Evolutionary conservation across 2,797 vertebrate species (phyloP), one percentile per base, ranked within the genome.

Genomic region (Bradypodion ventrale): DNA sequence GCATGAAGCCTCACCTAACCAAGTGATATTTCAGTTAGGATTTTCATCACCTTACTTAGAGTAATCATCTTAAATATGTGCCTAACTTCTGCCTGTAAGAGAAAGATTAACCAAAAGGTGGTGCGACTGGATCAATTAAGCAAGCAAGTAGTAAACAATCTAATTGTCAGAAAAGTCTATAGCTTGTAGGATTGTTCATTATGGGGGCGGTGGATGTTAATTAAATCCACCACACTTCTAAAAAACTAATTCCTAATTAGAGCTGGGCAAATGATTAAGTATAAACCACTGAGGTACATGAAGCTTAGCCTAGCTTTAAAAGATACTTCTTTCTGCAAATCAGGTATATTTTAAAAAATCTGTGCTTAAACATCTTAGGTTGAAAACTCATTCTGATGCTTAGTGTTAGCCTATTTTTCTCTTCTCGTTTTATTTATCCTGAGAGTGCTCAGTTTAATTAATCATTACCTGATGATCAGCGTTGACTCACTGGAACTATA

Each of bases 1-100:
- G 87, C 73, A 72, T 90, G 89, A 94, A 91, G 85, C 90, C 84
- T 89, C 95, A 87, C 89, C 93, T 94, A 86, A 87, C 78, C 32
- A 90, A 86, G 75, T 88, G 87, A 87, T 0, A 0, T 88, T 82
- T 91, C 85, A 72, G 74, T 85, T 87, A 87, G 62, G 82, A 88
- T 83, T 92, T 89, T 87, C 87, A 89, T 87, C 78, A 87, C 27
- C 1, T 90, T 90, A 83, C 70, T 49, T 83, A 56, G 52, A 87
- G 88, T 91, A 89, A 91, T 89, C 84, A 88, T 82, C 82, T 75
- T 90, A 88, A 91, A 90, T 91, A 86, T 52, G 68, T 85, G 46
- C 88, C 78, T 89, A 75, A 87, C 62, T 90, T 87, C 73, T 87
- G 75, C 80, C 91, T 85, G 75, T 66, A 80, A 46, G 32, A 68